A percentile compares a stretch with the other conserved stretches of the same genome.
Evolutionary conservation across 2,113 vertebrate genomes (phyloP).

Genomic region (Leiothrix lutea): DNA sequence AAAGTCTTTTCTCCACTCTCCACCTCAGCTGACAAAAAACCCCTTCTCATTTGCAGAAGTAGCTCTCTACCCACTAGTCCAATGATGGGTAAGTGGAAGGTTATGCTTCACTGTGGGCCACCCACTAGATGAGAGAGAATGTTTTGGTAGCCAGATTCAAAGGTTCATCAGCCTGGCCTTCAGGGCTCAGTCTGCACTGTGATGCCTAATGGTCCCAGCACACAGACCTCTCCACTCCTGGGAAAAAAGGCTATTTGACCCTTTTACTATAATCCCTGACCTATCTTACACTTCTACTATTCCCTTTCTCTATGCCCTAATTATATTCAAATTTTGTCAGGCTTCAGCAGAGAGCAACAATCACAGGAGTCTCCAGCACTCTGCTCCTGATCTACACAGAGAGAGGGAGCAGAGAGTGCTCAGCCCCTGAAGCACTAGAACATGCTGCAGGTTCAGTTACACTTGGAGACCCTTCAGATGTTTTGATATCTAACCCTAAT

Average conservation of each 20-base stretch:
- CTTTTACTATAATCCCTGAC: not conserved
- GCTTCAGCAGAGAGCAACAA: not conserved
- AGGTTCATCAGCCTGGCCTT: not conserved
- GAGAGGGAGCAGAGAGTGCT: not conserved
- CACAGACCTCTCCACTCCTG: not conserved
- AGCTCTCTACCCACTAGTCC: not conserved
- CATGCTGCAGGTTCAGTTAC: rapidly evolving
- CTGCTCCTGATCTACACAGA: not conserved
- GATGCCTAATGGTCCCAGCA: rapidly evolving
- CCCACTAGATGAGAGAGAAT: not conserved
- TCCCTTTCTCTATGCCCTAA: not conserved
- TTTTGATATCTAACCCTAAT: not conserved
- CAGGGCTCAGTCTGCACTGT: rapidly evolving
- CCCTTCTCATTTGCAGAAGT: not conserved
- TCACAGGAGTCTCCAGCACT: not conserved
- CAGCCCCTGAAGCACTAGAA: not conserved
- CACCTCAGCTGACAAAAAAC: not conserved
- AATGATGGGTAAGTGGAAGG: not conserved
- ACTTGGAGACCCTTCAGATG: not conserved
- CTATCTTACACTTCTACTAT: not conserved
- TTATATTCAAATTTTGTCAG: not conserved
- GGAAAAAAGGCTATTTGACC: not conserved
- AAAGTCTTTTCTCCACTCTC: not conserved
- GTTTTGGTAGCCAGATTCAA: not conserved
- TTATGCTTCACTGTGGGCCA: not conserved